phyloP scores from a whole-genome alignment of 1,140 invertebrate genomes.

The Gonioctena quinquepunctata region DNA sequence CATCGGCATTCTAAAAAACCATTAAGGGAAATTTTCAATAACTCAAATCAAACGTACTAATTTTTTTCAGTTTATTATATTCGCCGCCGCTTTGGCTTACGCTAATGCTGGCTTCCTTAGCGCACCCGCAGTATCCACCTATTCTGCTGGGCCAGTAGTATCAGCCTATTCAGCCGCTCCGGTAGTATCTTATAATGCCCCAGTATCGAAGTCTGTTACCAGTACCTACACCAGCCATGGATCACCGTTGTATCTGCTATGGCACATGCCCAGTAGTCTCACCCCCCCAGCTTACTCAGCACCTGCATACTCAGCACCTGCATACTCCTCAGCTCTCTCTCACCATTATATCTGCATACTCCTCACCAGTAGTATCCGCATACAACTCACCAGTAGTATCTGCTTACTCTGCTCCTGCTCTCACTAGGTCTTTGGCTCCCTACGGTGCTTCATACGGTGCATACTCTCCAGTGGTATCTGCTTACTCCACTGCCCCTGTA shows the following conservation, averaged over 20 bases:
- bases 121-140: conserved; percentile 51
- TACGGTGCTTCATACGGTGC: conserved; percentile 40
- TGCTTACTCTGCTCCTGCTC: not conserved
- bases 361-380: no score
- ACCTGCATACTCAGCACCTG: no score
- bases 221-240: not conserved
- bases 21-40: no score
- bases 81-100: conserved; percentile 44
- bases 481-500: conserved; percentile 55
- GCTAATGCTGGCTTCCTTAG: conserved; percentile 44
- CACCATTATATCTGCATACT: no score
- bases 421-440: conserved; percentile 1
- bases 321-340: no score
- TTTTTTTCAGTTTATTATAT: conserved; percentile 38
- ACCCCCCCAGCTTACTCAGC: no score
- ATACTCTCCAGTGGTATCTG: conserved; percentile 47
- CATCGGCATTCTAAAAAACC: no score
- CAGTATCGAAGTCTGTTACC: not conserved
- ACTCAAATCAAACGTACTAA: no score
- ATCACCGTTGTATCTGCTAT: conserved; percentile 32
- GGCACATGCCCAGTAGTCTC: not conserved
- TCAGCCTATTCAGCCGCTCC: conserved; percentile 23
- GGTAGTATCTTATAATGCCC: not conserved
- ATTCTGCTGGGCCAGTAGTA: conserved; percentile 58
- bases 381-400: no score